Percentiles rank a stretch among this genome's conserved stretches.
phyloP scores from a whole-genome alignment of 2,113 vertebrate species.

The Coregonus clupeaformis region DNA sequence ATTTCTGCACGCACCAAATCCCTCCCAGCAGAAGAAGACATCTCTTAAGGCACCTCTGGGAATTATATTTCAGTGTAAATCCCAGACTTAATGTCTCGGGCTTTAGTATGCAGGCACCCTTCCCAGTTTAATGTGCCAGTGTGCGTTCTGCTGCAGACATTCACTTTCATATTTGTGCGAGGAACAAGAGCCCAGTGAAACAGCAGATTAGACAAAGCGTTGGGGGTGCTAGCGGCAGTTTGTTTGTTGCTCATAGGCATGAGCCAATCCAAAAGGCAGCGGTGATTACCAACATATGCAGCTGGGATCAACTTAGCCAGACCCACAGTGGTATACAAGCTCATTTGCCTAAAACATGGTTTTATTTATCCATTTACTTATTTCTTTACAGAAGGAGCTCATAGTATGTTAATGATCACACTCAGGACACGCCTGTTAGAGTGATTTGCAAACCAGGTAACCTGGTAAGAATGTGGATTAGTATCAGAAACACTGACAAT shows the following conservation, averaged over 20 bases:
- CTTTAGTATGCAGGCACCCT: conserved; percentile 50
- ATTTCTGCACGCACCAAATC: conserved; percentile 35
- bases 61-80: conserved; percentile 55
- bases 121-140: conserved; percentile 58
- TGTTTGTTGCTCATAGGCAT: conserved; percentile 70
- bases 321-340: conserved; percentile 49
- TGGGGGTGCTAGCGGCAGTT: conserved; percentile 65
- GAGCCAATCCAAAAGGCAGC: conserved; percentile 70
- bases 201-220: conserved; percentile 64
- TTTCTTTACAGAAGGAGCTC: conserved; percentile 45
- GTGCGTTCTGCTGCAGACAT: conserved; percentile 57
- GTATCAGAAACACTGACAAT: conserved; percentile 29
- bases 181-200: conserved; percentile 65
- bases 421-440: conserved; percentile 49
- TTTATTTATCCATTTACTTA: conserved; percentile 65
- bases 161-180: conserved; percentile 57
- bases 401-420: conserved; percentile 50
- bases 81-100: conserved; percentile 50
- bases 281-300: conserved; percentile 72
- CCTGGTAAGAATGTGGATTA: conserved; percentile 33
- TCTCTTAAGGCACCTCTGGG: conserved; percentile 42
- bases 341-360: conserved; percentile 69
- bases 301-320: conserved; percentile 68
- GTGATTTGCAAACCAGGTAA: conserved; percentile 48
- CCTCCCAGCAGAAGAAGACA: conserved; percentile 4